phyloP scores from a whole-genome alignment of 2,888 invertebrate genomes.

The Latrodectus elegans region DNA sequence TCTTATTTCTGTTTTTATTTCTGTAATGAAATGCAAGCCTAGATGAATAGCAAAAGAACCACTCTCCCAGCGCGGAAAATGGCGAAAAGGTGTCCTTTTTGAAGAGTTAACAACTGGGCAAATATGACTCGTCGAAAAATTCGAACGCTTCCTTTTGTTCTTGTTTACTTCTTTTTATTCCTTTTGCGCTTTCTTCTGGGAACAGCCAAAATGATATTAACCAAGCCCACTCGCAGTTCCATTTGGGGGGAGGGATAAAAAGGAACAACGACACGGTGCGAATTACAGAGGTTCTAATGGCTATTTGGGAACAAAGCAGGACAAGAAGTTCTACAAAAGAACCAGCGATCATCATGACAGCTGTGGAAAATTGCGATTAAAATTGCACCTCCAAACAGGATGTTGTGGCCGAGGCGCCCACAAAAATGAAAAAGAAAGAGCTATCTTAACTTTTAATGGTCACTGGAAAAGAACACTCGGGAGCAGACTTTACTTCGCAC shows the following conservation, averaged over 20 bases:
- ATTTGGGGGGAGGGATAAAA: slow-evolving; percentile 7
- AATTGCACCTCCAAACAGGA: slow-evolving; percentile 50
- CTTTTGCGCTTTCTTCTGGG: background rate
- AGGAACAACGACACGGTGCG: slow-evolving; percentile 4
- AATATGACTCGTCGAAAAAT: slow-evolving; percentile 2
- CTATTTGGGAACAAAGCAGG: slow-evolving; percentile 39
- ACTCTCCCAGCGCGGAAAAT: no score
- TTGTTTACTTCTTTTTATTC: slow-evolving; percentile 12
- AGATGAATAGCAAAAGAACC: no score
- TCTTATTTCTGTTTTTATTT: background rate
- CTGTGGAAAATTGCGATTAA: slow-evolving; percentile 52
- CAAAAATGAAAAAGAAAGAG: background rate
- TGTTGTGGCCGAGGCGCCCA: slow-evolving; percentile 11
- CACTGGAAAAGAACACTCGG: no score
- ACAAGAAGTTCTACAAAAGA: slow-evolving; percentile 32
- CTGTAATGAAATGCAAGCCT: no score
- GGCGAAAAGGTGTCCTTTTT: no score
- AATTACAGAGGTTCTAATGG: slow-evolving; percentile 24
- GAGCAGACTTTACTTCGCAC: no score
- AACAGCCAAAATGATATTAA: slow-evolving; percentile 28
- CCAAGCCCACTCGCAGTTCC: background rate
- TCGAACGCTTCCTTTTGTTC: slow-evolving; percentile 14
- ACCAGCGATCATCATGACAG: slow-evolving; percentile 47
- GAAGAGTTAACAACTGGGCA: slow-evolving; percentile 43
- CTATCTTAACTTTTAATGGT: no score